phyloP scores from a whole-genome alignment of 1,140 invertebrate species.

The Caenorhabditis latens region DNA sequence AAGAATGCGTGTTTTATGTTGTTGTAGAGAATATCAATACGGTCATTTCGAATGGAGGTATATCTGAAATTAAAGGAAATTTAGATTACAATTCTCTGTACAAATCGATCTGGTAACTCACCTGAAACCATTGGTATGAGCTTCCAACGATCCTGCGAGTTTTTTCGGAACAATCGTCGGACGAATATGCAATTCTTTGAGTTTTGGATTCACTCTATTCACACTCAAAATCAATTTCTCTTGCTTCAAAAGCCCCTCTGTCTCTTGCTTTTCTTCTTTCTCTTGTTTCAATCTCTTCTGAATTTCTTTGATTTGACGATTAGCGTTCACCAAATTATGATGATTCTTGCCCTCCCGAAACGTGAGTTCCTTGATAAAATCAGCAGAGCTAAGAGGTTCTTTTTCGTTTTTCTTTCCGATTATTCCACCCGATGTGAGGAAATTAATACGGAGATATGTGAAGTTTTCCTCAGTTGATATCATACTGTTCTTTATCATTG shows the following conservation, averaged over 20 bases:
- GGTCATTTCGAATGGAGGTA: slow-evolving; percentile 96
- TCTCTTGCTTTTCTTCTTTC: slow-evolving; percentile 97
- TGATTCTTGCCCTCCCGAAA: slow-evolving; percentile 88
- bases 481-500: slow-evolving; percentile 86
- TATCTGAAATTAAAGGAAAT: slow-evolving; percentile 85
- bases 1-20: slow-evolving; percentile 99
- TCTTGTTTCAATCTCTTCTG: slow-evolving; percentile 98
- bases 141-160: slow-evolving; percentile 91
- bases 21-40: slow-evolving; percentile 99
- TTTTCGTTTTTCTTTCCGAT: slow-evolving; percentile 89
- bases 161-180: slow-evolving; percentile 98
- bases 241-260: slow-evolving; percentile 96
- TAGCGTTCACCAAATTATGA: slow-evolving; percentile 95
- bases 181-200: slow-evolving; percentile 97
- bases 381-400: slow-evolving; percentile 93
- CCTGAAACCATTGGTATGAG: slow-evolving; percentile 89
- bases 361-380: slow-evolving; percentile 95
- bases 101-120: slow-evolving; percentile 9
- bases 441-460: slow-evolving; percentile 97
- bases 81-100: too few relatives aligned
- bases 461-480: slow-evolving; percentile 92
- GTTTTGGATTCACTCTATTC: slow-evolving; percentile 96
- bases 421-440: slow-evolving; percentile 93
- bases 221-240: slow-evolving; percentile 92
- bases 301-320: slow-evolving; percentile 97